Evolutionary conservation across 1,140 invertebrate species (phyloP).

Genomic region (Musca vetustissima): DNA sequence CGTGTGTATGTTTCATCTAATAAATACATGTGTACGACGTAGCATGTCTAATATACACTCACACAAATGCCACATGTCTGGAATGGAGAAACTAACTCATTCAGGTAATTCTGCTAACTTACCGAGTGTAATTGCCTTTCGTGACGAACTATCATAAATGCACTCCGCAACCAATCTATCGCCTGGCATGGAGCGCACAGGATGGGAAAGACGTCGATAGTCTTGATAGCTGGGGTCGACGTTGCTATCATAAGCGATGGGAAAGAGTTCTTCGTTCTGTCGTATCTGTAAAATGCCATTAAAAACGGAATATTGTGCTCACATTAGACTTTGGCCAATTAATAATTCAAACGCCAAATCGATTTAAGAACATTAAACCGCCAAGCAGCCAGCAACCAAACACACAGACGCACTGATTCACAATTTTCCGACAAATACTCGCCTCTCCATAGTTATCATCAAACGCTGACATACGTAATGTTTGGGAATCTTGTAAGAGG

Average conservation of each 20-base stretch:
- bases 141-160: conserved; percentile 65
- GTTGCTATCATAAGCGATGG: conserved; percentile 63
- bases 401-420: too few relatives aligned
- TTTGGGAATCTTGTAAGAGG: background rate
- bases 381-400: background rate
- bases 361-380: conserved; percentile 22
- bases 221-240: conserved; percentile 67
- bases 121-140: conserved; percentile 65
- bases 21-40: background rate
- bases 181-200: conserved; percentile 61
- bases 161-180: conserved; percentile 69
- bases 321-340: conserved; percentile 13
- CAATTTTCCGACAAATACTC: too few relatives aligned
- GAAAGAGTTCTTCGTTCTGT: conserved; percentile 60
- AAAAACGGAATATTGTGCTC: conserved; percentile 6
- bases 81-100: background rate
- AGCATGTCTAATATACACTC: background rate
- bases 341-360: conserved; percentile 22
- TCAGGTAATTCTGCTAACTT: background rate
- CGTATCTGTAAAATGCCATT: conserved; percentile 52
- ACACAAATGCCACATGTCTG: background rate
- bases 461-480: background rate
- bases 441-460: background rate
- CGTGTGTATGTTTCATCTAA: background rate
- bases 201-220: conserved; percentile 60